Evolutionary conservation across 2,113 vertebrate species (phyloP).

Genomic region (Cricetomys ansorgei): DNA sequence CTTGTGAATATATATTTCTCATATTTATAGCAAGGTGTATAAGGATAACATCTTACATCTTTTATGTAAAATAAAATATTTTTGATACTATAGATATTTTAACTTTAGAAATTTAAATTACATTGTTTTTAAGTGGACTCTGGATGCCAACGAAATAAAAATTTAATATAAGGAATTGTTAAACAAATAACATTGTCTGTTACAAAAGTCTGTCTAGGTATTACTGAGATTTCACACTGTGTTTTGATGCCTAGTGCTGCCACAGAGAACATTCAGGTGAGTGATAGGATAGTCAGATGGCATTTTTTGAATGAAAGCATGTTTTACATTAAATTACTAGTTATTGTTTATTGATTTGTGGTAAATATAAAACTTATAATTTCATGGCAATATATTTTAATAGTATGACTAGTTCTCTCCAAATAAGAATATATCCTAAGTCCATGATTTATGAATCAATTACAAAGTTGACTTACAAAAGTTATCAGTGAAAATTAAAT

Average conservation of each 20-base stretch:
- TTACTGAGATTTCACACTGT: not conserved
- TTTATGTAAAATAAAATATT: not conserved
- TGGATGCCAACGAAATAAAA: not conserved
- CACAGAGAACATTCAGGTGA: not conserved
- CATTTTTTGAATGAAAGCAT: not conserved
- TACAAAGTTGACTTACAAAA: not conserved
- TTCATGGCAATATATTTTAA: not conserved
- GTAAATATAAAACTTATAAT: not conserved
- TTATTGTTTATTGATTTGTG: not conserved
- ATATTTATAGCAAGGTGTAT: not conserved
- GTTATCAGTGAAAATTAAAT: not conserved
- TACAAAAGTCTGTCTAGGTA: not conserved
- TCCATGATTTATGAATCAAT: not conserved
- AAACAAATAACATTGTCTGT: not conserved
- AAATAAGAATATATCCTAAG: not conserved
- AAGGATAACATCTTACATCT: not conserved
- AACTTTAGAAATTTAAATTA: not conserved
- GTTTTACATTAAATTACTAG: not conserved
- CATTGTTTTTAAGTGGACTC: not conserved
- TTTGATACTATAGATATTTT: not conserved
- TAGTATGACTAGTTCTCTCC: not conserved
- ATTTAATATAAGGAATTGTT: not conserved
- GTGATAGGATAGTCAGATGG: not conserved
- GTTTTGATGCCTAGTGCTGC: rapidly evolving
- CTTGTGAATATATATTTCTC: not conserved